Evolutionary conservation across 2,113 vertebrate genomes (phyloP).

Genomic region (Thermophis baileyi): DNA sequence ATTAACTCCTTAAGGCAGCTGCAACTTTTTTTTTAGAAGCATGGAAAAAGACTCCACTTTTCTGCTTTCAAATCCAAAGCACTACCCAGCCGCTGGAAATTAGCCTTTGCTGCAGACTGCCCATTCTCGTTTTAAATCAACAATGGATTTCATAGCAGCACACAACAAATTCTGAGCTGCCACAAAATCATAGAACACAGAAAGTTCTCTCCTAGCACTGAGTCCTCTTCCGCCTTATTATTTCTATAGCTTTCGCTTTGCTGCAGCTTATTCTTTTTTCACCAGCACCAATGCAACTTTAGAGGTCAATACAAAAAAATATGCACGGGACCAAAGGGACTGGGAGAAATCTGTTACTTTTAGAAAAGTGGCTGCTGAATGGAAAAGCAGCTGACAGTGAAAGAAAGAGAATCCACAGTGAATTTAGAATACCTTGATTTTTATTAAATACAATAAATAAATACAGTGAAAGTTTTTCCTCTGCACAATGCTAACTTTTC

Average conservation of each 20-base stretch:
- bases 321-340: not conserved
- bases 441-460: conserved; percentile 40
- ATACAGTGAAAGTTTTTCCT: conserved; percentile 17
- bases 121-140: not conserved
- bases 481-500: not conserved
- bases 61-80: not conserved
- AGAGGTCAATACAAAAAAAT: not conserved
- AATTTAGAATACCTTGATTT: conserved; percentile 13
- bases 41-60: not conserved
- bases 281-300: not conserved
- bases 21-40: not conserved
- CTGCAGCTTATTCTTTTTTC: not conserved
- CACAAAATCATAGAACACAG: not conserved
- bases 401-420: not conserved
- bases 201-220: not conserved
- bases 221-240: not conserved
- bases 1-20: not conserved
- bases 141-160: too few relatives aligned
- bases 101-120: not conserved
- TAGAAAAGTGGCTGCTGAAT: not conserved
- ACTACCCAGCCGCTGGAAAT: too few relatives aligned
- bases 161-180: not conserved
- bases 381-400: not conserved
- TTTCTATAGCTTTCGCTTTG: not conserved
- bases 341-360: not conserved